A percentile compares a stretch with the other conserved stretches of the same genome.
phyloP scores from a whole-genome alignment of 2,797 vertebrate species.

The Sebastes taczanowskii region DNA sequence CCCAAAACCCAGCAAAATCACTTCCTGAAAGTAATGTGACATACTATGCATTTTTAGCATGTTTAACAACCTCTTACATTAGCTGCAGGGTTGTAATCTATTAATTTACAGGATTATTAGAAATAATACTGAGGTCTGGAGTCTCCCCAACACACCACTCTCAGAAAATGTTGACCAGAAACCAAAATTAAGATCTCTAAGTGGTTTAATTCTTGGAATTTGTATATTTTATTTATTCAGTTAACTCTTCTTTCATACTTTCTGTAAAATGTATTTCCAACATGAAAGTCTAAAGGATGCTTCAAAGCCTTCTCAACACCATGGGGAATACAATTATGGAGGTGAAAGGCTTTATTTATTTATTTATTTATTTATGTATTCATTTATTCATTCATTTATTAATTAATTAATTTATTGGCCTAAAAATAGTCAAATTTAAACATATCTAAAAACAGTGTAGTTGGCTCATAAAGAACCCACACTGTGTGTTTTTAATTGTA shows the following conservation, averaged over 20 bases:
- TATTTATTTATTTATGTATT: rapidly evolving
- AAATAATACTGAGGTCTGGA: no score
- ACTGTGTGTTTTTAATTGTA: neutral
- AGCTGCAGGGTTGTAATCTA: neutral
- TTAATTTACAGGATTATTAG: no score
- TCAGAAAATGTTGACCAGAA: no score
- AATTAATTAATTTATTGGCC: neutral
- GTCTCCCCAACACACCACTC: no score
- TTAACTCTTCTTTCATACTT: neutral
- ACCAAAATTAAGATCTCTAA: neutral
- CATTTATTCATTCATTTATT: neutral
- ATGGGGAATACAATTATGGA: no score
- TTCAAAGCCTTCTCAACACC: no score
- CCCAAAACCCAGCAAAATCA: no score
- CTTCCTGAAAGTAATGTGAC: no score
- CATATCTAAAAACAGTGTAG: neutral
- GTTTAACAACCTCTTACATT: neutral
- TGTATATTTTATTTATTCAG: neutral
- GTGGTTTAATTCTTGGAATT: neutral
- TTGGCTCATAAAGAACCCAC: neutral
- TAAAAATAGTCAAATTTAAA: neutral
- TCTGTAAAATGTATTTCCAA: no score
- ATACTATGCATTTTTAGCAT: neutral
- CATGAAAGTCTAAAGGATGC: no score
- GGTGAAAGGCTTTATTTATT: neutral